Percentiles rank a stretch among this genome's conserved stretches.
phyloP scores from a whole-genome alignment of 2,113 vertebrate species.

The Naja naja region DNA sequence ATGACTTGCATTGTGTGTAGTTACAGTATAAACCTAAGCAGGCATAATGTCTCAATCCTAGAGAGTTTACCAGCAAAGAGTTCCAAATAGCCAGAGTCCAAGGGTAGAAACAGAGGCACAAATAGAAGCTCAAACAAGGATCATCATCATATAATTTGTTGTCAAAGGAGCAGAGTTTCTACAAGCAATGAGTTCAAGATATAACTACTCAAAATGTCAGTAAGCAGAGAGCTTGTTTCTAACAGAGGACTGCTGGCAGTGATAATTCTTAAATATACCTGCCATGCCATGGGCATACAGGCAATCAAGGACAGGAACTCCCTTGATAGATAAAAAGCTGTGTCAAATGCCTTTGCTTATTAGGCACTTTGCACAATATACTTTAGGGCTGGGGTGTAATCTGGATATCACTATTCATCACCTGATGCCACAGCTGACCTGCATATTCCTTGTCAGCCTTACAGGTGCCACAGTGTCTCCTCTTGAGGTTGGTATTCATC shows the following conservation, averaged over 20 bases:
- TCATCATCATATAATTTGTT: not conserved
- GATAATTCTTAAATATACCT: not conserved
- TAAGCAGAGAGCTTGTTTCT: not conserved
- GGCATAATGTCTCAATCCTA: not conserved
- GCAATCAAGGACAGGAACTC: not conserved
- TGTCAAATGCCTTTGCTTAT: not conserved
- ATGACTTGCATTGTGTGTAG: not conserved
- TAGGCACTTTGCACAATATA: not conserved
- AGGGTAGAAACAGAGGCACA: not conserved
- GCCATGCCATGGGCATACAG: not conserved
- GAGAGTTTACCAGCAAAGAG: not conserved
- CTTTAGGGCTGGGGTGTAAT: not conserved
- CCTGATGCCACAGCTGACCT: not conserved
- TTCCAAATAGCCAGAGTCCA: not conserved
- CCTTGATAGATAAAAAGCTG: not conserved
- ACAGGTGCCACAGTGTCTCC: not conserved
- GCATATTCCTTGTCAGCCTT: not conserved
- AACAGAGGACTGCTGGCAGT: not conserved
- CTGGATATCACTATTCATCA: not conserved
- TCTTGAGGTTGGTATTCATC: not conserved
- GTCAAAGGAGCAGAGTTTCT: not conserved
- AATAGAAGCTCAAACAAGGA: not conserved
- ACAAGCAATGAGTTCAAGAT: not conserved
- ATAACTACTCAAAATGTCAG: not conserved
- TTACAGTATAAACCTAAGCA: not conserved